Percentiles rank a stretch among this genome's conserved stretches.
Evolutionary conservation across 2,888 invertebrate genomes (phyloP).

Genomic region (Ectobius pallidus): DNA sequence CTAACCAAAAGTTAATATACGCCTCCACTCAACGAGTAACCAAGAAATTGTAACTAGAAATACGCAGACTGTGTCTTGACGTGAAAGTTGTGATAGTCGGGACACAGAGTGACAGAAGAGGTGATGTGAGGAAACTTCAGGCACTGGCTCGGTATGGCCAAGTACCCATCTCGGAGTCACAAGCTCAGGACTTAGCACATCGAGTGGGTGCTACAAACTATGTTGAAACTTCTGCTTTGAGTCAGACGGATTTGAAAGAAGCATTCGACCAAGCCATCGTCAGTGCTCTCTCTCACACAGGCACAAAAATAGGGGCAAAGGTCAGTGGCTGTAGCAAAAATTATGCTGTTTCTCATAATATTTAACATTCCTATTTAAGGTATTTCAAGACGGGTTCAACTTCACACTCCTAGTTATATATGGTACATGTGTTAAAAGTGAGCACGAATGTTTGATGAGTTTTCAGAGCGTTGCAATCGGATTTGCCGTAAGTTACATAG

Average conservation of each 20-base stretch:
- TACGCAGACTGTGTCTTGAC: slow-evolving; percentile 60
- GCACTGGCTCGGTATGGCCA: slow-evolving; percentile 70
- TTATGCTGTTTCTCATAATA: slow-evolving; percentile 35
- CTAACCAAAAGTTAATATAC: no score
- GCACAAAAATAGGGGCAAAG: slow-evolving; percentile 24
- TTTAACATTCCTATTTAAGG: no score
- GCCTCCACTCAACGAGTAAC: no score
- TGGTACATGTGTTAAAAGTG: no score
- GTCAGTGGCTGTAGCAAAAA: slow-evolving; percentile 33
- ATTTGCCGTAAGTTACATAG: no score
- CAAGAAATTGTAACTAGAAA: slow-evolving; percentile 86
- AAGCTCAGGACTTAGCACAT: slow-evolving; percentile 76
- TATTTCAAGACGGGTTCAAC: no score
- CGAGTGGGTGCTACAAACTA: slow-evolving; percentile 79
- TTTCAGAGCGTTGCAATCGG: no score
- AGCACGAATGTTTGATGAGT: no score
- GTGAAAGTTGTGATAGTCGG: slow-evolving; percentile 56
- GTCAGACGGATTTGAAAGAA: slow-evolving; percentile 86
- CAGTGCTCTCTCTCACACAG: slow-evolving; percentile 49
- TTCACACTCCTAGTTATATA: no score
- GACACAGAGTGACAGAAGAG: slow-evolving; percentile 61
- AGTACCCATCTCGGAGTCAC: slow-evolving; percentile 74
- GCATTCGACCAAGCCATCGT: slow-evolving; percentile 92
- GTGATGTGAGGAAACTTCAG: slow-evolving; percentile 54
- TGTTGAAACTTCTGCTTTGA: slow-evolving; percentile 91